Evolutionary conservation across 2,888 invertebrate genomes (phyloP).

Genomic region (Miltochrista miniata): DNA sequence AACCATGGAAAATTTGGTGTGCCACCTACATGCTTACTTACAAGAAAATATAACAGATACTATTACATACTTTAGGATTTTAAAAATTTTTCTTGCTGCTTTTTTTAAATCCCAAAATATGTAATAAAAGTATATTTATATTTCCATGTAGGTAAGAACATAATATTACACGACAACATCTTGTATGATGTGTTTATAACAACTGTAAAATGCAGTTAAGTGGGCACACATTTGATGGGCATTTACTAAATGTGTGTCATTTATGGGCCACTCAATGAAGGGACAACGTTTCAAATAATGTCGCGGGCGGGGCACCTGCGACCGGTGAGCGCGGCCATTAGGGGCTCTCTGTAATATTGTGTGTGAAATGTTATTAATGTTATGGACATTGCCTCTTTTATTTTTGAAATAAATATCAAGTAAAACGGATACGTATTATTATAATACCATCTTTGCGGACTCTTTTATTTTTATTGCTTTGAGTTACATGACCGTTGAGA

Average conservation of each 20-base stretch:
- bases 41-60: too few relatives aligned
- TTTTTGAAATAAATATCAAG: background rate
- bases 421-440: too few relatives aligned
- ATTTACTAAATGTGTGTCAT: background rate
- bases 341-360: background rate
- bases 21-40: too few relatives aligned
- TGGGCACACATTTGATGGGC: conserved; percentile 9
- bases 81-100: too few relatives aligned
- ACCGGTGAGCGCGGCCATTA: background rate
- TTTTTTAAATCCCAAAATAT: too few relatives aligned
- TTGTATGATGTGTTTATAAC: background rate
- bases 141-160: too few relatives aligned
- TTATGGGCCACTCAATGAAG: conserved; percentile 23
- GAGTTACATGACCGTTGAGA: background rate
- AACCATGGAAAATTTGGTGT: too few relatives aligned
- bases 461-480: background rate
- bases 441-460: background rate
- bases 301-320: background rate
- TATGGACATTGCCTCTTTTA: background rate
- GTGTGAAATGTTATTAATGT: background rate
- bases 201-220: conserved; percentile 7
- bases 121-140: too few relatives aligned
- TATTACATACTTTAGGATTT: too few relatives aligned
- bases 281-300: conserved; percentile 12
- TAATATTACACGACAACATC: too few relatives aligned